Percentiles rank a stretch among this genome's conserved stretches.
These are phyloP conservation scores for Syngnathus scovelli DNA, from an alignment of 2,113 vertebrate genomes.

Conservation along the genomic window DNA sequence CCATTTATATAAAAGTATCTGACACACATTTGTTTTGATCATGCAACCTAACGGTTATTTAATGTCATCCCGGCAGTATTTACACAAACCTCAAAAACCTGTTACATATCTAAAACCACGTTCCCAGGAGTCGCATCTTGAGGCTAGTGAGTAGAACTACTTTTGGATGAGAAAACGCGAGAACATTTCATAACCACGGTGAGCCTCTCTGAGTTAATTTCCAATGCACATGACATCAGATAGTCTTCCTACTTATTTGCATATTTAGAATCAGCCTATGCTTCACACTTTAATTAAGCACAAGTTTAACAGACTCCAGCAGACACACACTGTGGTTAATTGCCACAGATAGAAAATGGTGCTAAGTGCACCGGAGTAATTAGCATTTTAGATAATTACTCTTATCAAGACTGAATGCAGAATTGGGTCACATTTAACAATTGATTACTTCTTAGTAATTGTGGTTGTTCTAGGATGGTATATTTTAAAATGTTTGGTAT, in stretches of 20 bases:
- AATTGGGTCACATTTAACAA: slow-evolving; percentile 4
- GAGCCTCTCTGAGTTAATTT: not conserved
- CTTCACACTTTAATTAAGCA: slow-evolving; percentile 41
- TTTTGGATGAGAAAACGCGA: not conserved
- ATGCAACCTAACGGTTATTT: not conserved
- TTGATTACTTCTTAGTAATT: too few relatives aligned
- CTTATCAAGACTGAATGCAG: slow-evolving; percentile 32
- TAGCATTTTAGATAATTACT: slow-evolving; percentile 63
- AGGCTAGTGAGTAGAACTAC: not conserved
- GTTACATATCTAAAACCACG: not conserved
- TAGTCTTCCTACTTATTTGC: not conserved
- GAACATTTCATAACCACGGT: not conserved
- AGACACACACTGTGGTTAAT: slow-evolving; percentile 57
- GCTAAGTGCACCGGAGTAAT: slow-evolving; percentile 43
- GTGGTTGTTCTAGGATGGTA: not conserved
- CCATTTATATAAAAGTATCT: slow-evolving; percentile 9
- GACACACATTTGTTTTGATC: too few relatives aligned
- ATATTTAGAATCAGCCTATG: not conserved
- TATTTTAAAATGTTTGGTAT: too few relatives aligned
- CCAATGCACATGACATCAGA: not conserved
- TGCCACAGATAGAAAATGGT: slow-evolving; percentile 48
- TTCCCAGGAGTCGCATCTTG: not conserved
- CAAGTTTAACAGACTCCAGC: slow-evolving; percentile 1
- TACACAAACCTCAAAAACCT: not conserved
- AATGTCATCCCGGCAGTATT: not conserved